A percentile compares a stretch with the other conserved stretches of the same genome.
These are phyloP conservation scores for Sphaeramia orbicularis DNA, from an alignment of 2,797 vertebrate species.

Conservation along the genomic window DNA sequence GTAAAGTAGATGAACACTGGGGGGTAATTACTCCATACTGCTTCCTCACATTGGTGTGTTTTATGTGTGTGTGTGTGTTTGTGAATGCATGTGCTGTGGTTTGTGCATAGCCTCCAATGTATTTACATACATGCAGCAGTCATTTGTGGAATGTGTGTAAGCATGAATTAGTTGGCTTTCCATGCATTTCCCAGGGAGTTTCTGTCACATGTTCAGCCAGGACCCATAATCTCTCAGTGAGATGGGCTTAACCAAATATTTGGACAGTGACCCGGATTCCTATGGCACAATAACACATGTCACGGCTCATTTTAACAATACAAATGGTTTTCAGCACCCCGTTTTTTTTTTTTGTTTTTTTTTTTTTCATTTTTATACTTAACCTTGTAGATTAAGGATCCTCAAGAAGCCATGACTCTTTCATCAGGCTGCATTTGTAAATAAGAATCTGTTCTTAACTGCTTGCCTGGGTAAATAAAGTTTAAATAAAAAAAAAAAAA, in stretches of 20 bases:
- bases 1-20: conserved; percentile 17
- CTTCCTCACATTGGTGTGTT: conserved; percentile 20
- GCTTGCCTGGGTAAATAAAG: no score
- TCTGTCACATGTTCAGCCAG: conserved; percentile 53
- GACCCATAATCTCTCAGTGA: conserved; percentile 63
- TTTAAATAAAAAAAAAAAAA: no score
- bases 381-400: no score
- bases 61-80: neutral
- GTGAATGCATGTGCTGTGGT: conserved; percentile 16
- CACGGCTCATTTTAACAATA: conserved; percentile 23
- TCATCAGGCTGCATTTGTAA: no score
- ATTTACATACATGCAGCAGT: conserved; percentile 7
- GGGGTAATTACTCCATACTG: conserved; percentile 26
- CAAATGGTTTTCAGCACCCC: neutral
- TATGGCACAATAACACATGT: conserved; percentile 50
- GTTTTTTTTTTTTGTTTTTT: no score
- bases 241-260: conserved; percentile 65
- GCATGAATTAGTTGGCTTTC: conserved; percentile 20
- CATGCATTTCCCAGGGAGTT: conserved; percentile 24
- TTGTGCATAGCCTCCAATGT: conserved; percentile 2
- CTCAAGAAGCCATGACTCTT: no score
- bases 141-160: conserved; percentile 6
- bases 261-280: conserved; percentile 62
- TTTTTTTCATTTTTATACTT: neutral
- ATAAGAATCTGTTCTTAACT: no score